Conservation (phyloP, 1,140 invertebrate species). For the Popillia japonica region DNA sequence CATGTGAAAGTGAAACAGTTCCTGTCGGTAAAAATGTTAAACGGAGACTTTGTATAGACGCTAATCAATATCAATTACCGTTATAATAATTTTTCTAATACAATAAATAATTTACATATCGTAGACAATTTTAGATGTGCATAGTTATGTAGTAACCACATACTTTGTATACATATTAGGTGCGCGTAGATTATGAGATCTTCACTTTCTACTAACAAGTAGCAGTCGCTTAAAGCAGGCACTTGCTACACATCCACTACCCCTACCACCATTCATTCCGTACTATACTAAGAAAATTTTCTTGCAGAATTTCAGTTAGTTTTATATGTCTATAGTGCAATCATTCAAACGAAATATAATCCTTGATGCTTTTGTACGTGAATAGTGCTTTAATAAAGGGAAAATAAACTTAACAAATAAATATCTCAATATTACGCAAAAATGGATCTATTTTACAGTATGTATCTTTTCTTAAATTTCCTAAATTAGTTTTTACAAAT, state of each 20-base stretch:
- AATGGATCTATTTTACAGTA: slow-evolving; percentile 11
- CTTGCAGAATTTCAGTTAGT: slow-evolving; percentile 23
- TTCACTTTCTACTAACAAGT: slow-evolving; percentile 17
- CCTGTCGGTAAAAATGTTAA: neutral
- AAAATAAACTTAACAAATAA: no score
- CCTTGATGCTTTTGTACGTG: neutral
- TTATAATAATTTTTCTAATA: neutral
- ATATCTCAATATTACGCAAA: neutral
- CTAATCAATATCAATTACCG: neutral
- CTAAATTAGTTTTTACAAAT: neutral
- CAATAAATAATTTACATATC: neutral
- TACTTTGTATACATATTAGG: slow-evolving; percentile 1
- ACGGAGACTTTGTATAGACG: neutral
- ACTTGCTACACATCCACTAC: slow-evolving; percentile 12
- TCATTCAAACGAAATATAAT: neutral
- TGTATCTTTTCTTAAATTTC: neutral
- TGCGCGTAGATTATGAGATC: neutral
- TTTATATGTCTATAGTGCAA: neutral
- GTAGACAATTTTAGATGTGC: no score
- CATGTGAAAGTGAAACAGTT: slow-evolving; percentile 26
- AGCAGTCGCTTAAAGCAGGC: neutral
- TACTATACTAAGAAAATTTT: slow-evolving; percentile 6
- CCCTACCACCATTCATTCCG: neutral
- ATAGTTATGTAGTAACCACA: neutral
- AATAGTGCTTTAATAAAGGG: neutral